A percentile compares a stretch with the other conserved stretches of the same genome.
Conservation (phyloP, 2,797 vertebrate genomes). For the Leptoclinus maculatus region DNA sequence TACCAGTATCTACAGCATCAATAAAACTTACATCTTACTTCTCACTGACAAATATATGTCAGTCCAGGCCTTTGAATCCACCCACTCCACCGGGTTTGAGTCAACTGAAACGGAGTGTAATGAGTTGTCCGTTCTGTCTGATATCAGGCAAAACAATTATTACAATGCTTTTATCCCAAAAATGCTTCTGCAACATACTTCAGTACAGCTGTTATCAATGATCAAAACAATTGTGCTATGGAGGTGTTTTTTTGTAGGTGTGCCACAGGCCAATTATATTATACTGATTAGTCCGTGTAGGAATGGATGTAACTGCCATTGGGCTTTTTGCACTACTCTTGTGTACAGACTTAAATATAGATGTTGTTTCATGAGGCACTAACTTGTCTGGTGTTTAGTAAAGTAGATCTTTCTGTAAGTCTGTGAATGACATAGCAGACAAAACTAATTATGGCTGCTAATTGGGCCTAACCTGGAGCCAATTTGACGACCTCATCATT, state of each 20-base stretch:
- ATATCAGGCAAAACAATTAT: background rate
- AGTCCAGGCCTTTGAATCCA: background rate
- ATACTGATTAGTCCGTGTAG: background rate
- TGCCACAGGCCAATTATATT: background rate
- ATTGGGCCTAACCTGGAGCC: background rate
- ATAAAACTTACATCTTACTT: background rate
- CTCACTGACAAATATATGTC: background rate
- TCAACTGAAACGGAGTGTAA: no score
- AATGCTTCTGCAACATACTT: background rate
- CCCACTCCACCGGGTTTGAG: no score
- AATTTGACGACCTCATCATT: background rate
- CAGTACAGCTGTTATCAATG: background rate
- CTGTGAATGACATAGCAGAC: background rate
- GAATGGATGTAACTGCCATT: background rate
- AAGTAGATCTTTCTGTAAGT: constrained; percentile 11
- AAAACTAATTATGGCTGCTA: background rate
- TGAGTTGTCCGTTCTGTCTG: background rate
- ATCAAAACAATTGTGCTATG: background rate
- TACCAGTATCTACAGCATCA: background rate
- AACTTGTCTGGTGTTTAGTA: constrained; percentile 13
- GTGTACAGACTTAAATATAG: background rate
- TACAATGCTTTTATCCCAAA: background rate
- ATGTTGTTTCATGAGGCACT: background rate
- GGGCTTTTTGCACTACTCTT: background rate
- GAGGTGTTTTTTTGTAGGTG: background rate